A percentile compares a stretch with the other conserved stretches of the same genome.
phyloP scores from a whole-genome alignment of 2,797 vertebrate species.

The Hemitrygon akajei region DNA sequence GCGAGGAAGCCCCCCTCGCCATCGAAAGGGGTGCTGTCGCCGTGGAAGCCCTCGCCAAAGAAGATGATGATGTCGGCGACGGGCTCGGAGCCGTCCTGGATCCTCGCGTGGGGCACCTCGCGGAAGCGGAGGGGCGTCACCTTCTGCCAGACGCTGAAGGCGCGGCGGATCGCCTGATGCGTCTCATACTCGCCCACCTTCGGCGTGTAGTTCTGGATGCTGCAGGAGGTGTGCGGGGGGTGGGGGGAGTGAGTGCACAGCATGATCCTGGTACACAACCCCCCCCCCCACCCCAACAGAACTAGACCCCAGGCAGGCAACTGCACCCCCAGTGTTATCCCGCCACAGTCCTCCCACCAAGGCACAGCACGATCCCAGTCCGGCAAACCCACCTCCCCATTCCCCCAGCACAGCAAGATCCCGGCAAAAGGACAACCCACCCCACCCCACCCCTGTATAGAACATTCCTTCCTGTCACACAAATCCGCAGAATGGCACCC shows the following conservation, averaged over 20 bases:
- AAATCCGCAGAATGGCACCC: no score
- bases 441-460: no score
- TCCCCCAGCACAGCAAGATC: no score
- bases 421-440: no score
- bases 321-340: no score
- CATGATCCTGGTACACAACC: background rate
- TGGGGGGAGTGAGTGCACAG: background rate
- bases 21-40: slow-evolving; percentile 86
- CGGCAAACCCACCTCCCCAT: no score
- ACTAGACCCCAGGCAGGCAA: no score
- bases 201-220: slow-evolving; percentile 87
- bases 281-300: no score
- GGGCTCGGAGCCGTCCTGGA: slow-evolving; percentile 65
- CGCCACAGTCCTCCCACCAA: no score
- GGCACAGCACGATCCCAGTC: no score
- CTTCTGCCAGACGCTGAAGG: slow-evolving; percentile 76
- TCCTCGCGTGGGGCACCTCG: slow-evolving; percentile 74
- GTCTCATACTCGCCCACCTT: slow-evolving; percentile 77
- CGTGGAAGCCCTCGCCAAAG: slow-evolving; percentile 84
- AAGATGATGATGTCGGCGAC: slow-evolving; percentile 88
- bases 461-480: no score
- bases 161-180: slow-evolving; percentile 71
- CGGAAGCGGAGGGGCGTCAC: slow-evolving; percentile 73
- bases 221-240: slow-evolving; percentile 45
- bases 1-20: slow-evolving; percentile 85